A percentile compares a stretch with the other conserved stretches of the same genome.
These are phyloP conservation scores for Burhinus bistriatus DNA, from an alignment of 2,113 vertebrate species.

Conservation along the genomic window DNA sequence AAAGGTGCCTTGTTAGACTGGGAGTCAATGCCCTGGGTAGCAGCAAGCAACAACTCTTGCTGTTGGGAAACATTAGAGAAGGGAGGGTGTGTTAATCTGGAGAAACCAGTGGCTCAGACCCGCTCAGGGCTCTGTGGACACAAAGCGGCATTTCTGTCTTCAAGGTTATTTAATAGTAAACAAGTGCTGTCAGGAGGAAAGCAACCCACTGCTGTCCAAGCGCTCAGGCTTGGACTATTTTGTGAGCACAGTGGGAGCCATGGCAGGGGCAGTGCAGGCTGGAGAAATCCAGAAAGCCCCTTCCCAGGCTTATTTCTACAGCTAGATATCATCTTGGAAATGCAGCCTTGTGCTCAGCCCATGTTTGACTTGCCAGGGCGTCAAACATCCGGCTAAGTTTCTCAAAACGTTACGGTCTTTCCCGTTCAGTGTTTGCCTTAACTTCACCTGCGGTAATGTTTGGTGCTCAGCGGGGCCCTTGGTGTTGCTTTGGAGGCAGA, in stretches of 20 bases:
- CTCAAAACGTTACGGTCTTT: accelerated
- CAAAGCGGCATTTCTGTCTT: not conserved
- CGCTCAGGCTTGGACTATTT: not conserved
- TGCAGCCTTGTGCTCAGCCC: not conserved
- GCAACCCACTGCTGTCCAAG: not conserved
- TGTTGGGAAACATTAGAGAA: not conserved
- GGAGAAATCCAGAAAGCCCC: not conserved
- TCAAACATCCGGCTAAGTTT: not conserved
- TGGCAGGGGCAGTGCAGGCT: not conserved
- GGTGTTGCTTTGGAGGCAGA: not conserved
- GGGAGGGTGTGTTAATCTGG: not conserved
- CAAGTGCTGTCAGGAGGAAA: not conserved
- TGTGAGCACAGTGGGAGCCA: not conserved
- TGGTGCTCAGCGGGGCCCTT: accelerated
- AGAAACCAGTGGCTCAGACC: not conserved
- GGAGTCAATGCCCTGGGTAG: not conserved
- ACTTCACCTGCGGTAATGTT: not conserved
- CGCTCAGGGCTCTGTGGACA: not conserved
- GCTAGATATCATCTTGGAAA: not conserved
- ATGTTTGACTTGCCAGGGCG: not conserved
- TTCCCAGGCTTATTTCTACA: not conserved
- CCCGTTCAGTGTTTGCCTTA: not conserved
- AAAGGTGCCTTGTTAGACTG: not conserved
- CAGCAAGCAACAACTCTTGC: not conserved
- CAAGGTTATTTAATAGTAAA: constrained; percentile 48